A percentile compares a stretch with the other conserved stretches of the same genome.
These are phyloP conservation scores for Brachionus rubens DNA, from an alignment of 1,140 invertebrate genomes.

Conservation along the genomic window DNA sequence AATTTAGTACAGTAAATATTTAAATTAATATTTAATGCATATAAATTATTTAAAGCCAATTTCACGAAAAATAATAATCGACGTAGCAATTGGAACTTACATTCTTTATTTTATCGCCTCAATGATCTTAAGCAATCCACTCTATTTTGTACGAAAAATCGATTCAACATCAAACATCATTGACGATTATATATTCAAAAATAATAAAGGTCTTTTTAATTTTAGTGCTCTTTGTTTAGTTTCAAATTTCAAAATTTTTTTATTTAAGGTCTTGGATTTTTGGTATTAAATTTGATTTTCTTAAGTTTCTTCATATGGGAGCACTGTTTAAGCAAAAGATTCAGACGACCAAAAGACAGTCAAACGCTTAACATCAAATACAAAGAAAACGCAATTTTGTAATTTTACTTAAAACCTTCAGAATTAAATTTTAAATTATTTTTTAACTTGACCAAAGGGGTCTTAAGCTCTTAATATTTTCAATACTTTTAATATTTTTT, in stretches of 20 bases:
- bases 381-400: background rate
- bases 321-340: background rate
- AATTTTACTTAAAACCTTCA: background rate
- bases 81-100: background rate
- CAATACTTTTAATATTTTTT: background rate
- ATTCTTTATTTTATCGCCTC: background rate
- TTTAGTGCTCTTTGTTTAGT: background rate
- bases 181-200: constrained; percentile 4
- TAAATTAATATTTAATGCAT: no score
- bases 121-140: constrained; percentile 3
- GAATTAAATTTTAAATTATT: background rate
- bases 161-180: background rate
- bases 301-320: background rate
- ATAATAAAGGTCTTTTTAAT: constrained; percentile 22
- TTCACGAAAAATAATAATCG: background rate
- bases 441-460: background rate
- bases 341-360: background rate
- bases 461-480: background rate
- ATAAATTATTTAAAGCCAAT: no score
- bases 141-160: background rate
- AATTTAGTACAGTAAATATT: no score
- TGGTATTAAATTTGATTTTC: background rate
- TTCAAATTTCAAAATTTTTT: background rate
- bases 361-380: background rate
- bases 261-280: background rate